Evolutionary conservation across 2,113 vertebrate genomes (phyloP).

Genomic region (Oncorhynchus gorbuscha): DNA sequence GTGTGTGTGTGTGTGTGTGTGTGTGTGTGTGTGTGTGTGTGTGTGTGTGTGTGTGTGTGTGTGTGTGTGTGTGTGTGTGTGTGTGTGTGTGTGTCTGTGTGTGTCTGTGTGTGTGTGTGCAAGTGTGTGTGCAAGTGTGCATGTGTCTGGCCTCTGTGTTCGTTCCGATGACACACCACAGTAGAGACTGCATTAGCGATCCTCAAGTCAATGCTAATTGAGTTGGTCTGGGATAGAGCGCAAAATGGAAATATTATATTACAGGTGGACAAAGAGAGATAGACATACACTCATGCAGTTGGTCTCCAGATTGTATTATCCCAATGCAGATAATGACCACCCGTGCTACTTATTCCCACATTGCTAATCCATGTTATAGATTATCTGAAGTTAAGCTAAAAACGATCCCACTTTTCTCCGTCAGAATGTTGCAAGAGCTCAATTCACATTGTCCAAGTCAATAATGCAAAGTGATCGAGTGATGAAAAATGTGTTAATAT

Average conservation of each 20-base stretch:
- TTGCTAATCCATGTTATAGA: neutral
- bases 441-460: neutral
- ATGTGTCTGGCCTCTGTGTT: conserved; percentile 3
- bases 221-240: conserved; percentile 18
- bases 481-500: no score
- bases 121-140: neutral
- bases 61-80: neutral
- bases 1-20: conserved; percentile 11
- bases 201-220: conserved; percentile 27
- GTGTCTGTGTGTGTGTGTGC: neutral
- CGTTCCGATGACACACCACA: conserved; percentile 18
- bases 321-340: conserved; percentile 17
- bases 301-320: conserved; percentile 25
- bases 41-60: neutral
- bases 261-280: neutral
- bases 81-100: neutral
- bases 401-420: neutral
- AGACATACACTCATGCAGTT: conserved; percentile 18
- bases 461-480: neutral
- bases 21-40: conserved; percentile 10
- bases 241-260: conserved; percentile 44
- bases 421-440: neutral
- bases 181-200: conserved; percentile 23
- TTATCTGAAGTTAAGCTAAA: neutral
- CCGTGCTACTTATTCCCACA: conserved; percentile 9